Percentiles rank a stretch among this genome's conserved stretches.
Conservation (phyloP, 1,140 invertebrate species). For the Aphis craccivora region DNA sequence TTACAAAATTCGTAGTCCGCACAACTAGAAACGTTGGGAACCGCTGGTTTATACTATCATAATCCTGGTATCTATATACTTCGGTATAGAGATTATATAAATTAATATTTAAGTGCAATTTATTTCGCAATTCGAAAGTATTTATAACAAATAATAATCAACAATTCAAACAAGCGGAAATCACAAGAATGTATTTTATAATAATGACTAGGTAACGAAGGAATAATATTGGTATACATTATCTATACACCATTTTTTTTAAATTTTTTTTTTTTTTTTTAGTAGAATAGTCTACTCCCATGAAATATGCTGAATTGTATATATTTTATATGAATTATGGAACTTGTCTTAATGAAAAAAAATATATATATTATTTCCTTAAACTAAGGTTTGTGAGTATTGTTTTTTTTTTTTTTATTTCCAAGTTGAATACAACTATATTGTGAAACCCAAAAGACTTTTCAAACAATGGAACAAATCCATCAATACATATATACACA, state of each 20-base stretch:
- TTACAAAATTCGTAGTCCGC: no score
- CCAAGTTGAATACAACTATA: slow-evolving; percentile 8
- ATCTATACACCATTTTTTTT: no score
- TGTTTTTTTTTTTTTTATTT: not conserved
- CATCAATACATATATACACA: slow-evolving; percentile 22
- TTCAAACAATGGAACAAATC: slow-evolving; percentile 41
- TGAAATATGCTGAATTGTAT: not conserved
- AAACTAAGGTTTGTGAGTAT: not conserved
- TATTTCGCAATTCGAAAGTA: no score
- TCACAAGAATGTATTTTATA: no score
- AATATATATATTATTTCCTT: not conserved
- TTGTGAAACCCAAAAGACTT: slow-evolving; percentile 23
- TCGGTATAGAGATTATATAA: not conserved
- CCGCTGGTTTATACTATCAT: no score
- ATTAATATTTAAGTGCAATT: not conserved
- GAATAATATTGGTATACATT: no score
- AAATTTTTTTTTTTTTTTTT: no score
- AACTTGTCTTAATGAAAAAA: not conserved
- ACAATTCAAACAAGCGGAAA: no score
- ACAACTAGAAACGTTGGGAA: no score
- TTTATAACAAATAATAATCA: not conserved
- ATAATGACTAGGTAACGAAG: no score
- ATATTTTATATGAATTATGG: not conserved
- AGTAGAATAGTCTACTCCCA: not conserved
- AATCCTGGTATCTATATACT: no score